Evolutionary conservation across 2,888 invertebrate species (phyloP).

Genomic region (Sinhomidia bicolor): DNA sequence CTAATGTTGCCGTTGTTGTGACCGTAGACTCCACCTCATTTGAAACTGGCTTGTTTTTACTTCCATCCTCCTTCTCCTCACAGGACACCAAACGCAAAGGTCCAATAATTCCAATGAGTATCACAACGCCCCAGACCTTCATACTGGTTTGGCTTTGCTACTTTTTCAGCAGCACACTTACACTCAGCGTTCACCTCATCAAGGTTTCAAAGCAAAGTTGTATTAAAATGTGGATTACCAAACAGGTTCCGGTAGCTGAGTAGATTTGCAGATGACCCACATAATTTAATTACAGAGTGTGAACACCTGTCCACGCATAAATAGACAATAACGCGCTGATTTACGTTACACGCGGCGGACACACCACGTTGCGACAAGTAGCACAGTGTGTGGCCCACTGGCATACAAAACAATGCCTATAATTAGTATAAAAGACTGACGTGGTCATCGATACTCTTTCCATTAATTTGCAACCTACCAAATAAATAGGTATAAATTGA

Average conservation of each 20-base stretch:
- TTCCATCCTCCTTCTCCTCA: not conserved
- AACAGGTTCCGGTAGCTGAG: not conserved
- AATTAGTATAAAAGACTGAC: not conserved
- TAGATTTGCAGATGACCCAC: not conserved
- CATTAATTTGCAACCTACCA: not conserved
- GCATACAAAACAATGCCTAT: not conserved
- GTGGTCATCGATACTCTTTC: constrained; percentile 34
- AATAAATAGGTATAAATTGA: not conserved
- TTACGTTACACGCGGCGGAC: no score
- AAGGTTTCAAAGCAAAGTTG: no score
- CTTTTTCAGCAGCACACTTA: not conserved
- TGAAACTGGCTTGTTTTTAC: not conserved
- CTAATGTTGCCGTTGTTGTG: not conserved
- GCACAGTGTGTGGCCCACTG: constrained; percentile 22
- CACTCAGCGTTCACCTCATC: not conserved
- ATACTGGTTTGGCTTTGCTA: not conserved
- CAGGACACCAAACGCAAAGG: not conserved
- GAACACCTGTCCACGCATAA: not conserved
- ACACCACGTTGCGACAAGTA: not conserved
- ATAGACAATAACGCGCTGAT: no score
- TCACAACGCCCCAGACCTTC: constrained; percentile 17
- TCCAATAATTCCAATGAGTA: not conserved
- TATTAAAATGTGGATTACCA: not conserved
- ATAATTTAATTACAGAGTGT: not conserved
- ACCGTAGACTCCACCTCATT: not conserved